Conservation (phyloP, 2,888 invertebrate species). For the Cheilosia scutellata region DNA sequence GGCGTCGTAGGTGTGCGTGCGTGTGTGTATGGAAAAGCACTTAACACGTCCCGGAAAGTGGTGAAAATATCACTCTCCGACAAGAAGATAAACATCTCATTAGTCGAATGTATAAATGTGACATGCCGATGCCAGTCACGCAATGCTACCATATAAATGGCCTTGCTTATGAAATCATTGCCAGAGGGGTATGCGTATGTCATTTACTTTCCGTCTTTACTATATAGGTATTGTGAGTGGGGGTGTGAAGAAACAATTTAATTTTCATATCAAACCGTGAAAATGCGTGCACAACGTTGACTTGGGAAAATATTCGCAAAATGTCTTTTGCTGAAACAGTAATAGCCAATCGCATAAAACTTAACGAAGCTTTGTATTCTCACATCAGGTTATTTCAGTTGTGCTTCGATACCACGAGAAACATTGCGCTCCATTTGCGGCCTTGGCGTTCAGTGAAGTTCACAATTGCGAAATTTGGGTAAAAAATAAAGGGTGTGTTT, state of each 20-base stretch:
- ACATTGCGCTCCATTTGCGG: too few relatives aligned
- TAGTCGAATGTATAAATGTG: slow-evolving; percentile 38
- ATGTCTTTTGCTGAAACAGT: not conserved
- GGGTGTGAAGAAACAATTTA: not conserved
- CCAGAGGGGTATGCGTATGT: not conserved
- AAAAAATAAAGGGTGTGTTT: too few relatives aligned
- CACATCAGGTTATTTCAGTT: too few relatives aligned
- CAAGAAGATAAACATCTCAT: slow-evolving; percentile 58
- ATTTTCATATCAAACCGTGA: not conserved
- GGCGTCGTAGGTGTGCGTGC: not conserved
- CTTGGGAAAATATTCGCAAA: not conserved
- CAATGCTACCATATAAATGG: slow-evolving; percentile 19
- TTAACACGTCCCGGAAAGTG: slow-evolving; percentile 55
- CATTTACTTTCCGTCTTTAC: slow-evolving; percentile 6
- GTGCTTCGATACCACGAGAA: too few relatives aligned
- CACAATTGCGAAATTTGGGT: too few relatives aligned
- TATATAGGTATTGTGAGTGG: too few relatives aligned
- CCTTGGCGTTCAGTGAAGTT: too few relatives aligned
- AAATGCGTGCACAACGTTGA: too few relatives aligned
- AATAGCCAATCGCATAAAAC: not conserved
- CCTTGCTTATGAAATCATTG: slow-evolving; percentile 4
- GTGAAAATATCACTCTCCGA: slow-evolving; percentile 35
- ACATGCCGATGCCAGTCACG: slow-evolving; percentile 60
- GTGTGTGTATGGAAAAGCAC: slow-evolving; percentile 49
- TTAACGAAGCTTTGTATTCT: too few relatives aligned